phyloP scores from a whole-genome alignment of 2,888 invertebrate species.

The Andrena bicolor region DNA sequence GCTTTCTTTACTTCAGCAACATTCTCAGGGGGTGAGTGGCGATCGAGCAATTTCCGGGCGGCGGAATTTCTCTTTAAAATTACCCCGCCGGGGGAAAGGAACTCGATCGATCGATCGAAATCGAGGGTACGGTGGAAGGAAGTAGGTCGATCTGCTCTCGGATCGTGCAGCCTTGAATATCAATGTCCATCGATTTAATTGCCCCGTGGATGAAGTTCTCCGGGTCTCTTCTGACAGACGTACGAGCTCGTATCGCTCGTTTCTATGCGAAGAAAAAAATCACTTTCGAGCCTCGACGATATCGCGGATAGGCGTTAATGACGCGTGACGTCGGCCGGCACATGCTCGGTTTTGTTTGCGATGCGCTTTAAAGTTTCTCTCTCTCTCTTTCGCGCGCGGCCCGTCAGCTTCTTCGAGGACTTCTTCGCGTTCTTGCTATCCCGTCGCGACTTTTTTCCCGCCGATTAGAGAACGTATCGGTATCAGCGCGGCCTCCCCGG shows the following conservation, averaged over 20 bases:
- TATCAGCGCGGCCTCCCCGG: neutral
- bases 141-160: slow-evolving; percentile 36
- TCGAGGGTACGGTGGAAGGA: slow-evolving; percentile 32
- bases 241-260: neutral
- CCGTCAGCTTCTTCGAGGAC: neutral
- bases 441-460: neutral
- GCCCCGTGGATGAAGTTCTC: neutral
- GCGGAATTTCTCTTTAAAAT: neutral
- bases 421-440: neutral
- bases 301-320: slow-evolving; percentile 54
- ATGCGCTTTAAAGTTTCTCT: neutral
- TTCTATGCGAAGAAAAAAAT: slow-evolving; percentile 14
- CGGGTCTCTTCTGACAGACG: neutral
- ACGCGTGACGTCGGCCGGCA: slow-evolving; percentile 44
- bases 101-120: slow-evolving; percentile 8
- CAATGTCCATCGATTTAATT: slow-evolving; percentile 34
- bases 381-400: no score
- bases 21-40: slow-evolving; percentile 87
- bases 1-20: slow-evolving; percentile 88
- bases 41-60: neutral
- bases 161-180: slow-evolving; percentile 3
- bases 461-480: neutral
- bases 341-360: slow-evolving; percentile 44
- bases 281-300: slow-evolving; percentile 50
- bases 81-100: no score